Conservation (phyloP, 35 echinoderm and acorn worm genomes). For the Apostichopus japonicus region DNA sequence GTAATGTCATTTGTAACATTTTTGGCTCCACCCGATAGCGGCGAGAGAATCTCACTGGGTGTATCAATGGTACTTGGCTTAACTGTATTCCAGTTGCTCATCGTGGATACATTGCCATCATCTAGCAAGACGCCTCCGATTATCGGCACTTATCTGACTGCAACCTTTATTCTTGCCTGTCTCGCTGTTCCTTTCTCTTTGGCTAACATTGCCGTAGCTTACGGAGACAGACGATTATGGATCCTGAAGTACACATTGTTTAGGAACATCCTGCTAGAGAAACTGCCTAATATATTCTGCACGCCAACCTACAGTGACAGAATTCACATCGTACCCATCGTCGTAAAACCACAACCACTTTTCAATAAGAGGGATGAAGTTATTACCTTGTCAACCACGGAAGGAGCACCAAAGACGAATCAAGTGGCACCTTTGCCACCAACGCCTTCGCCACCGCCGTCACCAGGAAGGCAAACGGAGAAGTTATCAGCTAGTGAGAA, state of each 20-base stretch:
- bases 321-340: background rate
- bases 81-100: slow-evolving; percentile 26
- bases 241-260: background rate
- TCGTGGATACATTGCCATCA: background rate
- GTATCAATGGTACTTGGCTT: slow-evolving; percentile 24
- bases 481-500: background rate
- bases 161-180: background rate
- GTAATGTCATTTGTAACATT: slow-evolving; percentile 25
- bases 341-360: background rate
- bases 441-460: background rate
- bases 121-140: background rate
- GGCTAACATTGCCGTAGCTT: background rate
- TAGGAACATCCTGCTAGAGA: background rate
- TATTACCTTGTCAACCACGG: background rate
- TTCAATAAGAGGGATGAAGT: background rate
- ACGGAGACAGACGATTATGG: background rate
- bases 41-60: slow-evolving; percentile 1
- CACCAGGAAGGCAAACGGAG: background rate
- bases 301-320: slow-evolving; percentile 6
- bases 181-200: slow-evolving; percentile 5
- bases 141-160: background rate
- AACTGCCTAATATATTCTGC: background rate
- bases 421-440: no score
- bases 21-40: slow-evolving; percentile 13
- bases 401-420: background rate